Conservation (phyloP, 1,140 invertebrate species). For the Dendrolimus kikuchii region DNA sequence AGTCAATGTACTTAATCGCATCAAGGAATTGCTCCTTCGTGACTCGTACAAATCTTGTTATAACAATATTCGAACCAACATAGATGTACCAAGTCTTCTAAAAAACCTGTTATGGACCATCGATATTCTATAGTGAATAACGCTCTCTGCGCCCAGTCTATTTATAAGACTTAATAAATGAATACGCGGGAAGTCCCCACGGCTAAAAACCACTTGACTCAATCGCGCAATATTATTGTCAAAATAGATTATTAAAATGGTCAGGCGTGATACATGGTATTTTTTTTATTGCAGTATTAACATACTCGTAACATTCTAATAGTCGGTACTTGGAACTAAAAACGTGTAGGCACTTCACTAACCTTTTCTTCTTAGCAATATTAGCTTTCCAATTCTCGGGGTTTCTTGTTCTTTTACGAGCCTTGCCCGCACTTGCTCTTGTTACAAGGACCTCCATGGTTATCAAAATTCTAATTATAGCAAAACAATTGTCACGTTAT, state of each 20-base stretch:
- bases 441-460: constrained; percentile 6
- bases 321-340: constrained; percentile 6
- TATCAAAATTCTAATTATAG: constrained; percentile 6
- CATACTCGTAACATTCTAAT: constrained; percentile 7
- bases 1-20: constrained; percentile 8
- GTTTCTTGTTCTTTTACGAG: constrained; percentile 9
- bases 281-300: constrained; percentile 7
- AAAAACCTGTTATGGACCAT: background rate
- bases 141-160: constrained; percentile 3
- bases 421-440: constrained; percentile 7
- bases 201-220: constrained; percentile 4
- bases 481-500: constrained; percentile 5
- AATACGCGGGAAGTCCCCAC: constrained; percentile 5
- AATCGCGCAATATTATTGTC: constrained; percentile 4
- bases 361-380: constrained; percentile 8
- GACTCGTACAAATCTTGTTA: constrained; percentile 6
- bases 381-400: constrained; percentile 8
- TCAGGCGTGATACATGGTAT: constrained; percentile 1
- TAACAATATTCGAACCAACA: constrained; percentile 7
- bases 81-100: constrained; percentile 6
- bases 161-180: constrained; percentile 6
- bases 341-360: constrained; percentile 7
- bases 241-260: constrained; percentile 8
- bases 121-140: constrained; percentile 4
- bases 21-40: constrained; percentile 7